Conservation (phyloP, 2,888 invertebrate species). For the Chaitophorus viminalis region DNA sequence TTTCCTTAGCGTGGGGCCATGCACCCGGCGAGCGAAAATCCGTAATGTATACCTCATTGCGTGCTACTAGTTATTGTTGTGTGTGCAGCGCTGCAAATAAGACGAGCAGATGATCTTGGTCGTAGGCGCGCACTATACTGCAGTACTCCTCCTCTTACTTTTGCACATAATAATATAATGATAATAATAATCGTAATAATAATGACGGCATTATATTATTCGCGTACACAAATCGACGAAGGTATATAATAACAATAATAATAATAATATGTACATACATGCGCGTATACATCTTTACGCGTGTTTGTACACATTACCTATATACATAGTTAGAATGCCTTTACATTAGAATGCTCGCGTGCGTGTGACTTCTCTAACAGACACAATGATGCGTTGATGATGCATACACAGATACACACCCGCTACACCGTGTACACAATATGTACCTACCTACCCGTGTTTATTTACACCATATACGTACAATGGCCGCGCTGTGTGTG, state of each 20-base stretch:
- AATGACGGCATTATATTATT: constrained; percentile 49
- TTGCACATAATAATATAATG: background rate
- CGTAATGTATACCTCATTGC: background rate
- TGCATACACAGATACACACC: background rate
- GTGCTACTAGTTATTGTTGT: background rate
- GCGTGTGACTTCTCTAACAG: background rate
- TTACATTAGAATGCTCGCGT: background rate
- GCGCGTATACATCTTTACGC: background rate
- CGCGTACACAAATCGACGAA: constrained; percentile 32
- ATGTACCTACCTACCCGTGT: background rate
- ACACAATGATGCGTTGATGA: constrained; percentile 46
- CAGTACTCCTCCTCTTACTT: constrained; percentile 19
- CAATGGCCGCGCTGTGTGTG: background rate
- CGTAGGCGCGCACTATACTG: background rate
- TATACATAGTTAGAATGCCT: too few species aligned
- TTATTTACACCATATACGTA: background rate
- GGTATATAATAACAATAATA: too few species aligned
- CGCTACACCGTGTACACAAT: background rate
- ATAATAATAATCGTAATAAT: constrained; percentile 13
- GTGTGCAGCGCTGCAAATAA: background rate
- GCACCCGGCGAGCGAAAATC: constrained; percentile 44
- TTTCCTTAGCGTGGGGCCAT: background rate
- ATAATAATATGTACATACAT: too few species aligned
- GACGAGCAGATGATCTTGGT: constrained; percentile 12
- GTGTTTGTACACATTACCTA: constrained; percentile 23